Conservation (phyloP, 2,113 vertebrate species). For the Eleginops maclovinus region DNA sequence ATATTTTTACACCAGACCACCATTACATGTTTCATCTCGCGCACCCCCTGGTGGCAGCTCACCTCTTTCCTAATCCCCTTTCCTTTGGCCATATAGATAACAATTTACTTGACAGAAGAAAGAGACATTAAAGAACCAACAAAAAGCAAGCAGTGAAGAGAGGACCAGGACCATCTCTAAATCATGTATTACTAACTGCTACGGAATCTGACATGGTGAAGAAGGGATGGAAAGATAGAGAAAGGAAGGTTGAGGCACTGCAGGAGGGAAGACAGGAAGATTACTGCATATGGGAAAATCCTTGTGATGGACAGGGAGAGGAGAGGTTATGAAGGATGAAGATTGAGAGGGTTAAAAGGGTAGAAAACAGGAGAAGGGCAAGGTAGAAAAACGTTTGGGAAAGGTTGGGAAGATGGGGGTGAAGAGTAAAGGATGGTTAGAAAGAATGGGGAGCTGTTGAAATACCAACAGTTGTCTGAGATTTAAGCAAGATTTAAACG, state of each 20-base stretch:
- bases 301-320: conserved; percentile 35
- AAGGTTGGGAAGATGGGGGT: neutral
- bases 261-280: neutral
- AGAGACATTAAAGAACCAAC: neutral
- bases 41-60: too few relatives aligned
- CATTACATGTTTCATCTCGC: too few relatives aligned
- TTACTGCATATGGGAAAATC: neutral
- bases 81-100: neutral
- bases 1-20: too few relatives aligned
- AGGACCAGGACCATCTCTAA: neutral
- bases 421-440: conserved; percentile 10
- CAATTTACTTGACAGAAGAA: neutral
- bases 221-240: neutral
- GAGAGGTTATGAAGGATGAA: conserved; percentile 38
- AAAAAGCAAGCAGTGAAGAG: neutral
- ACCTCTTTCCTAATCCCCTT: neutral
- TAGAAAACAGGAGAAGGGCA: conserved; percentile 5
- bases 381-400: neutral
- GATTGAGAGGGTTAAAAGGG: conserved; percentile 22
- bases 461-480: neutral
- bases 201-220: neutral
- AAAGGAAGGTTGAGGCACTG: neutral
- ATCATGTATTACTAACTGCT: neutral
- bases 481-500: too few relatives aligned
- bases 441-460: neutral